Percentiles rank a stretch among this genome's conserved stretches.
Conservation (phyloP, 2,797 vertebrate species). For the Scarus forsteni region DNA sequence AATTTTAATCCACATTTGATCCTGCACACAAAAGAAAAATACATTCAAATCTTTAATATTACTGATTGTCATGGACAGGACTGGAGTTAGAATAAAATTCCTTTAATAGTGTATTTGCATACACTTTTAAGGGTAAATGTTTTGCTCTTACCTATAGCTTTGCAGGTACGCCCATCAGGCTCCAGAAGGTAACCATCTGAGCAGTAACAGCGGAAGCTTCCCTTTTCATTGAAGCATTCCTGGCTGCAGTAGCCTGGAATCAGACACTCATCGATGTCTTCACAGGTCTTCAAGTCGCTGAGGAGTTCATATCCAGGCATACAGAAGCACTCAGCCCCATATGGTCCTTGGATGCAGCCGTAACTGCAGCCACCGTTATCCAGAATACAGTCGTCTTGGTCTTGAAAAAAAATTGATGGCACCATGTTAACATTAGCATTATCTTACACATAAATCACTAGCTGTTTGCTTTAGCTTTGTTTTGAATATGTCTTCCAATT, state of each 20-base stretch:
- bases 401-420: slow-evolving; percentile 51
- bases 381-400: slow-evolving; percentile 79
- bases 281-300: slow-evolving; percentile 83
- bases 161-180: slow-evolving; percentile 81
- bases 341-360: slow-evolving; percentile 80
- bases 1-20: too few species aligned
- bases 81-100: too few species aligned
- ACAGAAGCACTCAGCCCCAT: slow-evolving; percentile 83
- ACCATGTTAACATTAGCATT: slow-evolving; percentile 8
- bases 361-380: slow-evolving; percentile 84
- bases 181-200: slow-evolving; percentile 79
- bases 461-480: background rate
- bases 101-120: too few species aligned
- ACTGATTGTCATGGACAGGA: too few species aligned
- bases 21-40: too few species aligned
- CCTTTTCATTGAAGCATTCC: slow-evolving; percentile 82
- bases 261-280: slow-evolving; percentile 83
- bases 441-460: background rate
- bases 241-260: slow-evolving; percentile 85
- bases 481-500: background rate
- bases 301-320: slow-evolving; percentile 79
- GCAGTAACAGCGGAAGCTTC: slow-evolving; percentile 83
- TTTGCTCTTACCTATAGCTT: slow-evolving; percentile 66
- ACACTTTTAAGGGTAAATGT: background rate
- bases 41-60: too few species aligned